Percentiles rank a stretch among this genome's conserved stretches.
Evolutionary conservation across 2,888 invertebrate genomes (phyloP).

Genomic region (Metopia argyrocephala): DNA sequence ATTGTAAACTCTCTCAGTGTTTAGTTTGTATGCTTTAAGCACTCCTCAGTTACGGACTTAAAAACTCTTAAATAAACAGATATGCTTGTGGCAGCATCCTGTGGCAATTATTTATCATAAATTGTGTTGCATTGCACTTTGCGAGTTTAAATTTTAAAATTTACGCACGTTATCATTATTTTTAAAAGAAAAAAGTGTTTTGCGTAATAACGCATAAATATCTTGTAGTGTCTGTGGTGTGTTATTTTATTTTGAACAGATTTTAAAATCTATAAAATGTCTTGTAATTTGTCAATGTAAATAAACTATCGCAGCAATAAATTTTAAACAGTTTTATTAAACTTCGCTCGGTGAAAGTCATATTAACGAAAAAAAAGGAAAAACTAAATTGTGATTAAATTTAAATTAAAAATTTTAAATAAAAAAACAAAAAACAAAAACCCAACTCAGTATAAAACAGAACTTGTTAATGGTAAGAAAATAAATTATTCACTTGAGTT

Average conservation of each 20-base stretch:
- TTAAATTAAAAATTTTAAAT: background rate
- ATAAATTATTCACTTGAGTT: too few relatives aligned
- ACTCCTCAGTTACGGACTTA: background rate
- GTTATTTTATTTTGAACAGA: constrained; percentile 7
- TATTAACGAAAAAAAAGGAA: constrained; percentile 7
- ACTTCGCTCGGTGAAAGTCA: constrained; percentile 59
- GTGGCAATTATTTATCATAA: constrained; percentile 49
- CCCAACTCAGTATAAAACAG: background rate
- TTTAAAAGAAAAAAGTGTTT: constrained; percentile 7
- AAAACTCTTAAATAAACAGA: constrained; percentile 7
- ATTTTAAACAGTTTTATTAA: constrained; percentile 15
- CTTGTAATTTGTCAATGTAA: constrained; percentile 55
- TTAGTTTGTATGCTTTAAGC: constrained; percentile 41
- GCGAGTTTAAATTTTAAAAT: constrained; percentile 33
- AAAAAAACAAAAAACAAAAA: background rate
- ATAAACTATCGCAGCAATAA: constrained; percentile 24
- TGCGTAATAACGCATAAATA: constrained; percentile 56
- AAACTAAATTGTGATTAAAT: background rate
- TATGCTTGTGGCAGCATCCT: constrained; percentile 49
- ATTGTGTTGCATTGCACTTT: constrained; percentile 29
- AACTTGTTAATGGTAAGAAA: constrained; percentile 40
- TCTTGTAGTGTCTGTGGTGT: background rate
- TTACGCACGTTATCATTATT: constrained; percentile 32
- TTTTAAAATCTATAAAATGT: constrained; percentile 43
- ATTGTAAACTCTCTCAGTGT: constrained; percentile 54